Percentiles rank a stretch among this genome's conserved stretches.
Evolutionary conservation across 2,113 vertebrate genomes (phyloP).

Genomic region (Amazona guildingii): DNA sequence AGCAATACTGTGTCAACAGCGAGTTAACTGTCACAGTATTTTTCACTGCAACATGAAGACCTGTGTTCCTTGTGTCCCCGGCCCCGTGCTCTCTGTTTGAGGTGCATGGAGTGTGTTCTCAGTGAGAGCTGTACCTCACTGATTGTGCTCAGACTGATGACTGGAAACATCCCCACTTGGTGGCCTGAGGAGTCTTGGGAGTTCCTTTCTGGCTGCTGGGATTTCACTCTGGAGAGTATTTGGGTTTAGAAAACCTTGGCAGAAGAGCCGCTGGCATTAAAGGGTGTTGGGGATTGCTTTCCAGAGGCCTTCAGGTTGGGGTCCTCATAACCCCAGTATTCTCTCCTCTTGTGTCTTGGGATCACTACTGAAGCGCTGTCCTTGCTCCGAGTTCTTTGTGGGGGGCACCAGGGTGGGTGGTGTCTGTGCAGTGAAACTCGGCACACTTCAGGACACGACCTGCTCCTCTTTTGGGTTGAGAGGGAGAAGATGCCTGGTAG

Average conservation of each 20-base stretch:
- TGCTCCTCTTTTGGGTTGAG: neutral
- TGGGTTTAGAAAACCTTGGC: neutral
- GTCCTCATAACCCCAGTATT: neutral
- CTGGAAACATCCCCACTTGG: neutral
- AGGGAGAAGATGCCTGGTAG: neutral
- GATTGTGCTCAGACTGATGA: neutral
- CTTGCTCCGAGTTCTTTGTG: neutral
- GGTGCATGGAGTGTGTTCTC: neutral
- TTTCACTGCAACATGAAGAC: neutral
- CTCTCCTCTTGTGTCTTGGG: neutral
- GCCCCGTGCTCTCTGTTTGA: neutral
- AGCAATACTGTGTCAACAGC: neutral
- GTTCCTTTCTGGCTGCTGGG: neutral
- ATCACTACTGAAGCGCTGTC: neutral
- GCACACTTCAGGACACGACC: fast-evolving
- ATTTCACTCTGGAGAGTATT: neutral
- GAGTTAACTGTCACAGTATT: neutral
- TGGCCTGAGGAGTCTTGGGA: neutral
- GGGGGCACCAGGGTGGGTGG: neutral
- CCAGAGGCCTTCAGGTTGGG: neutral
- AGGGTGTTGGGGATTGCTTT: neutral
- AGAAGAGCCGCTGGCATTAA: neutral
- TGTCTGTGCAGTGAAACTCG: neutral
- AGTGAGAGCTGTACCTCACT: fast-evolving
- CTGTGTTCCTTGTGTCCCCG: neutral